Percentiles rank a stretch among this genome's conserved stretches.
These are phyloP conservation scores for Oreochromis spilurus DNA, from an alignment of 2,113 vertebrate species.

Conservation along the genomic window DNA sequence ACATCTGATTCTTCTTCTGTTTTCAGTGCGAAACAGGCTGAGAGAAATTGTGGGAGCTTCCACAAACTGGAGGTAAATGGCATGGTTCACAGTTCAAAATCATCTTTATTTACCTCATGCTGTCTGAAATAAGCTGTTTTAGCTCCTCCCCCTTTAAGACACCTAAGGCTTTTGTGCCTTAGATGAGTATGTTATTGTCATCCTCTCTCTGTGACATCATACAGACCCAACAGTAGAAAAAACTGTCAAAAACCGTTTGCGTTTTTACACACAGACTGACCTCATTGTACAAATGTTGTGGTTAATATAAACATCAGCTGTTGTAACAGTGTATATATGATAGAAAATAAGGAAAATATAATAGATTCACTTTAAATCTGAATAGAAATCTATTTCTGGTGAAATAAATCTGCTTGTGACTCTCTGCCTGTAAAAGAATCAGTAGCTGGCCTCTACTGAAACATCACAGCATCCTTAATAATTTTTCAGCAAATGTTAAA, in stretches of 20 bases:
- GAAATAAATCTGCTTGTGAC: background rate
- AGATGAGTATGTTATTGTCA: fast-evolving
- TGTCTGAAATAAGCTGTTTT: background rate
- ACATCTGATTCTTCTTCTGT: background rate
- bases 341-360: background rate
- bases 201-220: background rate
- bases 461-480: fast-evolving
- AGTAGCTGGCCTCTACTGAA: background rate
- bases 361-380: background rate
- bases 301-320: background rate
- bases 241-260: background rate
- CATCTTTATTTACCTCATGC: background rate
- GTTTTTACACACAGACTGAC: background rate
- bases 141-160: background rate
- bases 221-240: background rate
- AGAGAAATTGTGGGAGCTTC: constrained; percentile 90
- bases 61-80: constrained; percentile 88
- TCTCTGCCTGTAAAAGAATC: background rate
- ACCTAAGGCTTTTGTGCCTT: fast-evolving
- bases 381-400: background rate
- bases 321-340: background rate
- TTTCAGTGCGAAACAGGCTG: constrained; percentile 85
- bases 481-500: background rate
- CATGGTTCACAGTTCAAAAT: fast-evolving
- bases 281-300: background rate